Evolutionary conservation across 2,113 vertebrate species (phyloP).

Genomic region (Seriola rivoliana): DNA sequence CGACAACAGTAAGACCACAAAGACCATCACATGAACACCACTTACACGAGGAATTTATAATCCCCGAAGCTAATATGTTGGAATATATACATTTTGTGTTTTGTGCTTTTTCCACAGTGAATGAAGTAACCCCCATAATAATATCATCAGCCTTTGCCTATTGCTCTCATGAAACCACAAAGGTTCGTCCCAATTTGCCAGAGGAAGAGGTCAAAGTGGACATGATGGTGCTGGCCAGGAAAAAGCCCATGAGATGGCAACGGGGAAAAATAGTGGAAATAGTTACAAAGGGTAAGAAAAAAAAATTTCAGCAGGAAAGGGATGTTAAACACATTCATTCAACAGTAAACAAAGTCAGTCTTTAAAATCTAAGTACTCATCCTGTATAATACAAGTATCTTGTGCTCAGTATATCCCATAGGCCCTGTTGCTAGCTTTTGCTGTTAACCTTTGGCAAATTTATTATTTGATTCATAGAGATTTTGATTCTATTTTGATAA

Average conservation of each 20-base stretch:
- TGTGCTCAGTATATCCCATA: too few relatives aligned
- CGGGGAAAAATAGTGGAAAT: conserved; percentile 90
- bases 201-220: conserved; percentile 87
- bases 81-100: background rate
- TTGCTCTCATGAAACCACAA: conserved; percentile 29
- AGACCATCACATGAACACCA: background rate
- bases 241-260: conserved; percentile 90
- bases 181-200: conserved; percentile 70
- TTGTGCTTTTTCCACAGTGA: background rate
- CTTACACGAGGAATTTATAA: too few relatives aligned
- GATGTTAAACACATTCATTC: background rate
- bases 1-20: conserved; percentile 38
- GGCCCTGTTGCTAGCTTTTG: too few relatives aligned
- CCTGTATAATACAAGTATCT: too few relatives aligned
- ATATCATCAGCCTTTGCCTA: conserved; percentile 33
- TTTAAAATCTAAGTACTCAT: background rate
- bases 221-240: conserved; percentile 91
- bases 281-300: conserved; percentile 83
- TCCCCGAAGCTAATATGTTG: background rate
- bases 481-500: too few relatives aligned
- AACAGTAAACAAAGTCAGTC: background rate
- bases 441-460: too few relatives aligned
- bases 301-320: too few relatives aligned
- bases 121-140: background rate
- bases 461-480: too few relatives aligned